These are phyloP conservation scores for Lethenteron reissneri DNA, from an alignment of 2,113 vertebrate species.

Conservation along the genomic window DNA sequence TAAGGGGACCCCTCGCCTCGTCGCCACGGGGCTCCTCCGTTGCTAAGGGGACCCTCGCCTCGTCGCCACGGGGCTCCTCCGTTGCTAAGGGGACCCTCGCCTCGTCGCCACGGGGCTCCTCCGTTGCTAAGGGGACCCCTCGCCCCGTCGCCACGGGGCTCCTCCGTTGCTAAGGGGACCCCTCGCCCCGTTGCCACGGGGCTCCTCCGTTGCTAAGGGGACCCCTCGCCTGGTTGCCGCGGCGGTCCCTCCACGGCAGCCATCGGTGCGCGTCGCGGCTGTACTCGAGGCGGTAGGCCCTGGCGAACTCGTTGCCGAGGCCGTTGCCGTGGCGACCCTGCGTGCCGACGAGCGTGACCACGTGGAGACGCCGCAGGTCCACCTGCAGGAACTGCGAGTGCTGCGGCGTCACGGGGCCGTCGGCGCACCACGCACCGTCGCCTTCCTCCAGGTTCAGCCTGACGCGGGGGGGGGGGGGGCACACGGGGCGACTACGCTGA, in stretches of 20 bases:
- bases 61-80: too few species aligned
- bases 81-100: too few species aligned
- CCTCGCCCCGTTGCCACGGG: background rate
- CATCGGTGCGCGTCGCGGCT: slow-evolving; percentile 56
- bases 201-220: background rate
- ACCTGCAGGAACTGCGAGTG: slow-evolving; percentile 65
- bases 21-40: too few species aligned
- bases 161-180: background rate
- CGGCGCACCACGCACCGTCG: slow-evolving; percentile 72
- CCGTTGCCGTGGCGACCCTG: slow-evolving; percentile 70
- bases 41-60: too few species aligned
- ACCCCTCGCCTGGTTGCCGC: slow-evolving; percentile 13
- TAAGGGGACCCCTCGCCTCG: slow-evolving; percentile 35
- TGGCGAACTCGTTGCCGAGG: slow-evolving; percentile 65
- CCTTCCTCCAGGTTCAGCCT: slow-evolving; percentile 61
- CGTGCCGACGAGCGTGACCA: slow-evolving; percentile 62
- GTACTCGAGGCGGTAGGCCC: slow-evolving; percentile 48
- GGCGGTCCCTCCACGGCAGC: slow-evolving; percentile 63
- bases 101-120: too few species aligned
- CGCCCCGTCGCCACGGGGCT: background rate
- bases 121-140: too few species aligned
- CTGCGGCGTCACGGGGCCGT: slow-evolving; percentile 42
- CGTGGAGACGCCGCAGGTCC: slow-evolving; percentile 41
- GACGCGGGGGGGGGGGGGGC: slow-evolving; percentile 41
- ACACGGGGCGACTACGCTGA: slow-evolving; percentile 26